These are phyloP conservation scores for Papilio dardanus DNA, from an alignment of 1,140 invertebrate species.

Conservation along the genomic window DNA sequence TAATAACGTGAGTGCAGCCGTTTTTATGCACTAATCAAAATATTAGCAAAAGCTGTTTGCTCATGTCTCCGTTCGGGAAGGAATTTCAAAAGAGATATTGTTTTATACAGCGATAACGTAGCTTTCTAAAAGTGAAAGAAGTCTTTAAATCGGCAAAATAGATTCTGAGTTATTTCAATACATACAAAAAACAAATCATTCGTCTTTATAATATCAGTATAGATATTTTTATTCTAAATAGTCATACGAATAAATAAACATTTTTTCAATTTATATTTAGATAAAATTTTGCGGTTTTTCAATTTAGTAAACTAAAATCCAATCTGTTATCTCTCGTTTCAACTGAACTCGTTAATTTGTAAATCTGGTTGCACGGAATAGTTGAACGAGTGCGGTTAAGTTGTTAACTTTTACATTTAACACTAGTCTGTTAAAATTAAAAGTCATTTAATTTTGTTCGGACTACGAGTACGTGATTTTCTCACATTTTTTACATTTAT, in stretches of 20 bases:
- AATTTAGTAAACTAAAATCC: slow-evolving; percentile 15
- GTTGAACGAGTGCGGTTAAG: slow-evolving; percentile 10
- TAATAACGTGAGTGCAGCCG: too few species aligned
- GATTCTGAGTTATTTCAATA: too few species aligned
- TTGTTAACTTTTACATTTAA: slow-evolving; percentile 23
- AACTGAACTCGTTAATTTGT: slow-evolving; percentile 23
- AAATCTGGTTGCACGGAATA: neutral
- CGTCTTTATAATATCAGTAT: too few species aligned
- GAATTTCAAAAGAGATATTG: too few species aligned
- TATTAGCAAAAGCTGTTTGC: too few species aligned
- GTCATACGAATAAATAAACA: neutral
- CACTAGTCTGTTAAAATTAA: neutral
- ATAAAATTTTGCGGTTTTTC: neutral
- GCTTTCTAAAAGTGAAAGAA: too few species aligned
- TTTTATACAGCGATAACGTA: too few species aligned
- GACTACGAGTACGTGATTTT: neutral
- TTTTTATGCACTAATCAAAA: too few species aligned
- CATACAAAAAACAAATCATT: too few species aligned
- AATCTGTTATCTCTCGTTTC: slow-evolving; percentile 9
- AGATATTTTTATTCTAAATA: neutral
- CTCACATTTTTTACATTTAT: neutral
- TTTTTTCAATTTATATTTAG: neutral
- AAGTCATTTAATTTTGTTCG: neutral
- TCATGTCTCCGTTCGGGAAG: too few species aligned
- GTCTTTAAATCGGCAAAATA: too few species aligned